Percentiles rank a stretch among this genome's conserved stretches.
These are phyloP conservation scores for Melopsittacus undulatus DNA, from an alignment of 2,797 vertebrate genomes.

Conservation along the genomic window DNA sequence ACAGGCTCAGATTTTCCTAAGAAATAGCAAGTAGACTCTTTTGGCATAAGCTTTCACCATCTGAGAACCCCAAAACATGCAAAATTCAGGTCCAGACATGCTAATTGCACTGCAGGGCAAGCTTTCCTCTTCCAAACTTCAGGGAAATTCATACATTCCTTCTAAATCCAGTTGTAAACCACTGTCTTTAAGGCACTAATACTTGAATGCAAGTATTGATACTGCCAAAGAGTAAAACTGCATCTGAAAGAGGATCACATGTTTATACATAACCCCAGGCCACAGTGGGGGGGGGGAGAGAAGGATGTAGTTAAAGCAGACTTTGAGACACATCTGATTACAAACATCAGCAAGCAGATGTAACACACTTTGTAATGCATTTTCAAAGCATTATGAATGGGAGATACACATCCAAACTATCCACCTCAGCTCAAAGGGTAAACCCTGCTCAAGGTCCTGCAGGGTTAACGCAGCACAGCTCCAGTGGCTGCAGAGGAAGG, in stretches of 20 bases:
- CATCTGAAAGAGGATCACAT: not conserved
- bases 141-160: not conserved
- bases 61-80: not conserved
- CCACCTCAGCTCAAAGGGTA: not conserved
- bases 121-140: not conserved
- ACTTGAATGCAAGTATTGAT: not conserved
- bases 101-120: not conserved
- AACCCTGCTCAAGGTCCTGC: not conserved
- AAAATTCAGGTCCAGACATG: not conserved
- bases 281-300: fast-evolving
- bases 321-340: not conserved
- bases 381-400: not conserved
- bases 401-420: not conserved
- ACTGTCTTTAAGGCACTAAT: not conserved
- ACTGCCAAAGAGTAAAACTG: not conserved
- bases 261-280: not conserved
- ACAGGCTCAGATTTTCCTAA: not conserved
- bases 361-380: not conserved
- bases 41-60: not conserved
- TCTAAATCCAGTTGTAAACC: not conserved
- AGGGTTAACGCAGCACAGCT: not conserved
- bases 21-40: fast-evolving
- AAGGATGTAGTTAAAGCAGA: not conserved
- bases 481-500: not conserved
- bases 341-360: not conserved